Conservation (phyloP, 1,140 invertebrate genomes). For the Araneus ventricosus region DNA sequence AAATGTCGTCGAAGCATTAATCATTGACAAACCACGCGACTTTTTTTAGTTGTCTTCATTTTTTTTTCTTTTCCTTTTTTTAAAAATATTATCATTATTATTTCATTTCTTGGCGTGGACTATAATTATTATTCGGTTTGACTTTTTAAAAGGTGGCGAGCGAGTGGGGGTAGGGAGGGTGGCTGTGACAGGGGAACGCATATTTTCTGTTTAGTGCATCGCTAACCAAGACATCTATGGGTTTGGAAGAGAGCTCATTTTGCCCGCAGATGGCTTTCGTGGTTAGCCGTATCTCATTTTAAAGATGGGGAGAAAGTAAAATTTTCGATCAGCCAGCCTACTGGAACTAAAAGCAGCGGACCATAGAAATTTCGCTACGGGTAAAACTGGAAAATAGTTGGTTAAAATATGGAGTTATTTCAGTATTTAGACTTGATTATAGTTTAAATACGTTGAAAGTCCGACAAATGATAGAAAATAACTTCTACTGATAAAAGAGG, state of each 20-base stretch:
- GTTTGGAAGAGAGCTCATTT: not conserved
- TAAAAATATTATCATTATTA: constrained; percentile 48
- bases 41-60: not conserved
- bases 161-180: not conserved
- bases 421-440: no score
- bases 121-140: constrained; percentile 66
- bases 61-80: not conserved
- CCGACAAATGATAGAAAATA: no score
- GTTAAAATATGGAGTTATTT: not conserved
- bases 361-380: not conserved
- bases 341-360: not conserved
- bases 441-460: no score
- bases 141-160: constrained; percentile 51
- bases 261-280: not conserved
- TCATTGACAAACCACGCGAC: constrained; percentile 69
- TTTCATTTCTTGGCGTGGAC: constrained; percentile 26
- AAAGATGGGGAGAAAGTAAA: not conserved
- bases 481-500: no score
- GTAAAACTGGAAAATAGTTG: not conserved
- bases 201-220: constrained; percentile 60
- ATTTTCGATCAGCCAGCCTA: not conserved
- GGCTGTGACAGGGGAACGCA: constrained; percentile 6
- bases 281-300: constrained; percentile 5
- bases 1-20: constrained; percentile 71
- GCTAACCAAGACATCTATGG: constrained; percentile 58